Base-by-base conservation (phyloP, 2,113 vertebrate species). In the Electrona antarctica region DNA sequence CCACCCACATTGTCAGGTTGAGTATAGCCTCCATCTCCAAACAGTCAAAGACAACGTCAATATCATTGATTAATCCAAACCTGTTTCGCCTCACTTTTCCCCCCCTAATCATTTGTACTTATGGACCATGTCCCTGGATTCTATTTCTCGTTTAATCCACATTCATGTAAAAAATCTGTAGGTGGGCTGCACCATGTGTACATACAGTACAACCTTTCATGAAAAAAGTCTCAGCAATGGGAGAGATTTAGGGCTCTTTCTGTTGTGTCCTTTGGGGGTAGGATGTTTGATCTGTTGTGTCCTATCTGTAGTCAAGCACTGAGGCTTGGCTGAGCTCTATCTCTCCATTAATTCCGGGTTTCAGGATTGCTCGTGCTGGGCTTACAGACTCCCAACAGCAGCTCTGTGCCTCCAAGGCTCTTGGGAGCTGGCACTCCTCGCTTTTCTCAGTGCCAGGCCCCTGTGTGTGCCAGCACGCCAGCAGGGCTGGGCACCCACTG, bases 401-500 rank as follows among this genome's bases (percentile, higher is more conserved):
- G 81, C 86, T 76, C 76, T 85, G 76, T 85, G 76, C 78, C 78
- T 79, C 33, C 54, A 70, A 76, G 77, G 70, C 83, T 85, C 85
- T 80, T 29, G 80, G 80, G 79, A 82, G 70, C 88, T 87, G 86
- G 86, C 86, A 71, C 15, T 3, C 60, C 51, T 78, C 64, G 61
- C 57, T 14, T 48, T 69, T 73, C 67, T 46, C 71, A 45, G 65
- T 73, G 82, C 82, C 81, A 85, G 80, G 33, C 33, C 58, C 55
- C 70, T 64, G 59, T 50, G 60, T 51, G 15, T 48, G 59, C 45
- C 87, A 82, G 72, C 9, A 64, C 52, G 66, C 85, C 85, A 78
- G 69, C 74, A 79, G 64, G 72, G 77, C 75, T 82, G 89, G 89
- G 87, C 90, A 86, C 80, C 76, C 74, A 7, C 79, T 82, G 83